Base-by-base conservation (phyloP, 1,140 invertebrate species). In the Hyphantria cunea region DNA sequence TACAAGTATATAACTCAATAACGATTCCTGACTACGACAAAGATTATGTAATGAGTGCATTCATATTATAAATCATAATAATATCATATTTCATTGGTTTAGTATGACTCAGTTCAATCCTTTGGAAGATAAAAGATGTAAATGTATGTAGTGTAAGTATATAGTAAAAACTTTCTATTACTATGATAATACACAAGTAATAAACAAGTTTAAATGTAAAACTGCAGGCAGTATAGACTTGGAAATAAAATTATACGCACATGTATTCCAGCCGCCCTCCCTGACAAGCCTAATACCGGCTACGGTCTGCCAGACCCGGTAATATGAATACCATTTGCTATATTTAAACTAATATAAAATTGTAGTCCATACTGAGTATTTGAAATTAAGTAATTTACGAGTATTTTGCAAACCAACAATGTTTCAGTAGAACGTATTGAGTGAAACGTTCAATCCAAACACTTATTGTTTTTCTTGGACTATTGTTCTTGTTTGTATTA, bases 401-500 rank as follows among this genome's bases (percentile, higher is more conserved):
- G n/a, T n/a, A n/a, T n/a, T 33, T 13, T 53, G 51, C 31, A 12
- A 45, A 45, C 17, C 17, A 25, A 25, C 17, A 25, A 25, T 5
- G 17, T 25, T 25, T 3, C 5, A 25, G 17, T 25, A 3, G 17
- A 25, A 5, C 5, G 54, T 65, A 42, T 69, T 64, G 61, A 60
- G 60, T 68, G 34, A 65, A 64, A 64, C 53, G 59, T 61, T 15
- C 1, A 25, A 5, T 25, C 52, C 39, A 47, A 66, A 66, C 45
- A 31, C 25, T 56, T 59, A 66, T 66, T 70, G 68, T 70, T 61
- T 66, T 61, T 63, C 42, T 48, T n/a, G 0, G 51, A 15, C 52
- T 55, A 66, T 70, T 70, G 63, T 70, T 66, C 50, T n/a, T 42
- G 53, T 48, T 65, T 61, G 68, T 70, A 70, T 25, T 5, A 66